A percentile compares a stretch with the other conserved stretches of the same genome.
Evolutionary conservation across 2,113 vertebrate genomes (phyloP).

Genomic region (Leptosomus discolor): DNA sequence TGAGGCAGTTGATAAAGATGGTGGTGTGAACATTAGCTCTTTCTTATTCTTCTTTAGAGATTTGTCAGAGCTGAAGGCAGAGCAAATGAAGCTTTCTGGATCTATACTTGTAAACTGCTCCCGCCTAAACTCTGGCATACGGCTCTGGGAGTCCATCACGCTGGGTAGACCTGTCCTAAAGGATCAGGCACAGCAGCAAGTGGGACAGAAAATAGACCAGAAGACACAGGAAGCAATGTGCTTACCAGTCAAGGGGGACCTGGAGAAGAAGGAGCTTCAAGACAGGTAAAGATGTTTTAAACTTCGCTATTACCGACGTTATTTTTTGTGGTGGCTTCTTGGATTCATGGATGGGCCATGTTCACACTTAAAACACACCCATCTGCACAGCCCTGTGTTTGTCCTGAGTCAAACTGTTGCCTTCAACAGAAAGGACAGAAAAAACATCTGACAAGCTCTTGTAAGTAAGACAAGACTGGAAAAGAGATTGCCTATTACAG

Average conservation of each 20-base stretch:
- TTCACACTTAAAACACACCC: neutral
- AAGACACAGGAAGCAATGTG: constrained; percentile 29
- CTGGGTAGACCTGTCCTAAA: neutral
- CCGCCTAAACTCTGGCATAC: constrained; percentile 10
- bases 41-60: constrained; percentile 73
- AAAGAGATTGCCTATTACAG: neutral
- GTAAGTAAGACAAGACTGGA: neutral
- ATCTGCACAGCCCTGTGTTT: neutral
- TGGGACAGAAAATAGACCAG: constrained; percentile 54
- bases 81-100: constrained; percentile 81
- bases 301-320: neutral
- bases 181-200: constrained; percentile 42
- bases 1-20: neutral
- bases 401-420: neutral
- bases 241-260: constrained; percentile 54
- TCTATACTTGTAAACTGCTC: constrained; percentile 77
- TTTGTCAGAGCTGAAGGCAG: constrained; percentile 81
- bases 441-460: neutral
- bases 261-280: constrained; percentile 43
- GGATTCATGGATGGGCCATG: neutral
- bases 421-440: neutral
- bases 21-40: neutral
- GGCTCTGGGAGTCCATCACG: neutral
- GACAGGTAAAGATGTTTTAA: constrained; percentile 63
- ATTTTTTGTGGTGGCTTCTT: neutral